A percentile compares a stretch with the other conserved stretches of the same genome.
Conservation (phyloP, 1,140 invertebrate species). For the Atta texana region DNA sequence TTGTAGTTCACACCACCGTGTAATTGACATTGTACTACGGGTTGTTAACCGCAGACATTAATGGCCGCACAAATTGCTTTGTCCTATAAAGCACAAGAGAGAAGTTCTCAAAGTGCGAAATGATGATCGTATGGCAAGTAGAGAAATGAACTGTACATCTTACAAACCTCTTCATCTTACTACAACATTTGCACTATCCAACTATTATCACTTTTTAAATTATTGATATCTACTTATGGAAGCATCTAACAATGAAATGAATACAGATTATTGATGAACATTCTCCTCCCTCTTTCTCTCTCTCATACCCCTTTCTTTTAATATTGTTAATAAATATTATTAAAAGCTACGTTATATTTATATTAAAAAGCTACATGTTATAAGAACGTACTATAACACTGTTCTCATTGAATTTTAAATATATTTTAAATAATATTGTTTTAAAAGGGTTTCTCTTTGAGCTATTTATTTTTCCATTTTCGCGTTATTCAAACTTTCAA, state of each 20-base stretch:
- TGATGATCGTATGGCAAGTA: conserved; percentile 5
- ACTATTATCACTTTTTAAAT: conserved; percentile 4
- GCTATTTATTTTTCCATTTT: background rate
- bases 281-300: background rate
- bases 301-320: background rate
- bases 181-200: background rate
- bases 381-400: background rate
- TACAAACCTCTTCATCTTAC: background rate
- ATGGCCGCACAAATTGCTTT: conserved; percentile 42
- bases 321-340: conserved; percentile 25
- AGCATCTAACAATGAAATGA: background rate
- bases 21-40: conserved; percentile 47
- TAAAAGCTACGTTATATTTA: conserved; percentile 19
- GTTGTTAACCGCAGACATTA: conserved; percentile 55
- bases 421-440: conserved; percentile 10
- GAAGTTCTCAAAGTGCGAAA: conserved; percentile 40
- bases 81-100: background rate
- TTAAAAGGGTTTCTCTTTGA: background rate
- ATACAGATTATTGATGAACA: background rate
- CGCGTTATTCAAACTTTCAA: background rate
- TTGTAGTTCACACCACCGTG: conserved; percentile 3
- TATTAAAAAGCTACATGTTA: background rate
- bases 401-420: conserved; percentile 5
- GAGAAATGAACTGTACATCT: conserved; percentile 6
- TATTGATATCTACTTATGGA: background rate